Base-by-base conservation (phyloP, 2,888 invertebrate species). In the Oxycera nigricornis region DNA sequence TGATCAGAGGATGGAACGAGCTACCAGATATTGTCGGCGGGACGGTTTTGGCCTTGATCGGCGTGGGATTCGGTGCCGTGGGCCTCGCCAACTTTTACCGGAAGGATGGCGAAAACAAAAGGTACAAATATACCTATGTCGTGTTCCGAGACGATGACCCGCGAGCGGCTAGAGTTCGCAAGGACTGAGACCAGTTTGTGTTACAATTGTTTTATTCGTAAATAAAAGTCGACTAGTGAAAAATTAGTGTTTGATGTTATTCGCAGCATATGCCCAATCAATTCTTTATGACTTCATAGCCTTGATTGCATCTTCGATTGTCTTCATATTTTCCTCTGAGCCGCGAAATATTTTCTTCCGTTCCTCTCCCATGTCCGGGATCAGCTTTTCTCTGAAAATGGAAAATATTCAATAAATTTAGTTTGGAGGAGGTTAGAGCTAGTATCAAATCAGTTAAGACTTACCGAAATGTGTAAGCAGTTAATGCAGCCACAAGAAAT, bases 121-220 rank as follows among this genome's bases (percentile, higher is more conserved):
- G 87, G 80, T 91, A 91, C 83, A 92, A 91, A 82, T 80, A 83
- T 46, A 83, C 86, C 22, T 91, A 90, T 81, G 88, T 90, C 39
- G 88, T 92, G 7, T 87, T 90, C 83, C 87, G 92, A 76, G 88
- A 91, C 14, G 91, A 91, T 79, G 92, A 92, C 81, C 92, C 92
- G 1, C 86, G 87, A 80, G 90, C 84, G 20, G 84, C 86, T 59
- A 86, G 85, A 80, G 87, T 91, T 52, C 87, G 85, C 74, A 88
- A 87, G 79, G 88, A 90, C 79, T 90, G 78, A 78, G 20, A 30
- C 11, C 2, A 24, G n/a, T 31, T 52, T 41, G 30, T 55, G 52
- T 70, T 52, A 46, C 24, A n/a, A 31, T 20, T 31, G 17, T 9
- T 70, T 52, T 70, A 70, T 70, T 70, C 52, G 55, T 70, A 30